Percentiles rank a stretch among this genome's conserved stretches.
phyloP scores from a whole-genome alignment of 2,113 vertebrate genomes.

The Dromiciops gliroides region DNA sequence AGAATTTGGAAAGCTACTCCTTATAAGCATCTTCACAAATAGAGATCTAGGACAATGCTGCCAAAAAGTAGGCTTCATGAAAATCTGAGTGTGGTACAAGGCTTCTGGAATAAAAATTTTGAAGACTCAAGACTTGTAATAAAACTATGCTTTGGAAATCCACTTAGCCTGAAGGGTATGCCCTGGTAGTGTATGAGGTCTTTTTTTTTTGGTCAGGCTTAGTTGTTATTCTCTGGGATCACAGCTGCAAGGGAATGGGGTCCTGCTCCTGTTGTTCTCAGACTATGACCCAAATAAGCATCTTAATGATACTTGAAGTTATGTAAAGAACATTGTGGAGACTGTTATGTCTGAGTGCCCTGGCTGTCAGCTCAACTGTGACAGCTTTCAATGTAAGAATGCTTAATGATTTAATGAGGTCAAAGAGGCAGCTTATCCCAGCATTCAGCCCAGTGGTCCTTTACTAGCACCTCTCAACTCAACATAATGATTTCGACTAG shows the following conservation, averaged over 20 bases:
- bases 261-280: slow-evolving; percentile 31
- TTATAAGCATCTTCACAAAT: not conserved
- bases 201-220: not conserved
- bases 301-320: not conserved
- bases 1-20: not conserved
- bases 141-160: not conserved
- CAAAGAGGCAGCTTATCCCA: not conserved
- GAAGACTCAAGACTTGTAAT: too few relatives aligned
- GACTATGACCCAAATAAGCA: slow-evolving; percentile 7
- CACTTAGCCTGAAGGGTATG: not conserved
- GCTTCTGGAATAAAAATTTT: not conserved
- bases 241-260: not conserved
- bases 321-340: not conserved
- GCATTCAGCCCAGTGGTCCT: not conserved
- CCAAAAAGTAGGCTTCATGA: too few relatives aligned
- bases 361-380: slow-evolving; percentile 31
- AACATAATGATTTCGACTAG: not conserved
- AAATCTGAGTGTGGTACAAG: too few relatives aligned
- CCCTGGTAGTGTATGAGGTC: not conserved
- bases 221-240: not conserved
- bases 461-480: not conserved
- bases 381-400: slow-evolving; percentile 16
- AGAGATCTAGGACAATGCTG: not conserved
- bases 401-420: not conserved
- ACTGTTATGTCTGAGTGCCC: not conserved